phyloP scores from a whole-genome alignment of 2,797 vertebrate species.

The Aphelocoma californica region DNA sequence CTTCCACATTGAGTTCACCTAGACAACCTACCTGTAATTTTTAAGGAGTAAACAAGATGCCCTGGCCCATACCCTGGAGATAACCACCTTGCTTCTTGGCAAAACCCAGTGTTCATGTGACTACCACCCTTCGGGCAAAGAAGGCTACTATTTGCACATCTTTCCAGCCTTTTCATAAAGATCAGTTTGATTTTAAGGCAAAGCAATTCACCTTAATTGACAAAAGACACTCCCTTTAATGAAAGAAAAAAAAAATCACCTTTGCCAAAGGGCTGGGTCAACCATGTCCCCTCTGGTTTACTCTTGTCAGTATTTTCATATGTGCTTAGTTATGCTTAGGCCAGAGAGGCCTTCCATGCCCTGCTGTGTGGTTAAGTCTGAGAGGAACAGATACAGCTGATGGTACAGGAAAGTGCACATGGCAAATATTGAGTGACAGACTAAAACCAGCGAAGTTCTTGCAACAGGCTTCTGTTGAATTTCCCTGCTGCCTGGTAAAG shows the following conservation, averaged over 20 bases:
- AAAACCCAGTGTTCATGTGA: neutral
- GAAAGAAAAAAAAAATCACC: neutral
- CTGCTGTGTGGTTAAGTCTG: neutral
- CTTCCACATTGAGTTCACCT: neutral
- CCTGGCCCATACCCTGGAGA: neutral
- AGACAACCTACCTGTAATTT: neutral
- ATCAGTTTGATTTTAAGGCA: neutral
- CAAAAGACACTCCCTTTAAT: neutral
- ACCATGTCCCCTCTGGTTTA: neutral
- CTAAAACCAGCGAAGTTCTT: neutral
- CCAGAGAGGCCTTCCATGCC: neutral
- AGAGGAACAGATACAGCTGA: neutral
- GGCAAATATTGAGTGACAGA: neutral
- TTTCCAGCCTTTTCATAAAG: neutral
- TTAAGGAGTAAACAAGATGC: neutral
- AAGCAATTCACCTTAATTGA: neutral
- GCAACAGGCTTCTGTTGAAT: neutral
- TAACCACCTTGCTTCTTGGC: neutral
- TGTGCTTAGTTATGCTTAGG: neutral
- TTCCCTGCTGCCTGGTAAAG: neutral
- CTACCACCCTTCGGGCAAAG: neutral
- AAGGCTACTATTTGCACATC: neutral
- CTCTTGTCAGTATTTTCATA: fast-evolving
- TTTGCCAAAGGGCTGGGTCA: neutral
- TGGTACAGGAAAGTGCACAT: neutral